phyloP scores from a whole-genome alignment of 2,113 vertebrate species.

The Otis tarda region DNA sequence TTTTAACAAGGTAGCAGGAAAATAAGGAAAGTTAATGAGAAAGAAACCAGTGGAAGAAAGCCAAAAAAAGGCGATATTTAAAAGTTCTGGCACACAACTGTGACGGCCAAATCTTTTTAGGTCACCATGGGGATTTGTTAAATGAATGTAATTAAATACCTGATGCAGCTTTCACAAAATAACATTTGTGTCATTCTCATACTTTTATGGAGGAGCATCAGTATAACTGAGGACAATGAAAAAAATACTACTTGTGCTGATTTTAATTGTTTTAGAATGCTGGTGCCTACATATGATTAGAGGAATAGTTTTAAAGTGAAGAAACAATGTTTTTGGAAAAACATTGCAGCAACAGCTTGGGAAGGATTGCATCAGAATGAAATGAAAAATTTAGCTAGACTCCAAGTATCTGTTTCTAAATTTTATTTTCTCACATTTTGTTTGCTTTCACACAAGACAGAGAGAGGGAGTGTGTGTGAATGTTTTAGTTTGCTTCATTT shows the following conservation, averaged over 20 bases:
- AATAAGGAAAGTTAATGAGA: conserved; percentile 6
- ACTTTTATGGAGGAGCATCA: background rate
- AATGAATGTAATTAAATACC: background rate
- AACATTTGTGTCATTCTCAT: background rate
- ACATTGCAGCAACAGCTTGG: background rate
- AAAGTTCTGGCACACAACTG: background rate
- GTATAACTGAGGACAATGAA: background rate
- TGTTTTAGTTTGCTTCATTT: background rate
- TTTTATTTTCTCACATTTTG: background rate
- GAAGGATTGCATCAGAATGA: background rate
- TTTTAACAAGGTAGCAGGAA: background rate
- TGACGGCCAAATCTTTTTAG: background rate
- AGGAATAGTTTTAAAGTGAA: background rate
- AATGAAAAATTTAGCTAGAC: background rate
- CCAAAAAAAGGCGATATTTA: background rate
- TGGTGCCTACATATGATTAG: background rate
- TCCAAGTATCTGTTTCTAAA: background rate
- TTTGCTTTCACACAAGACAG: background rate
- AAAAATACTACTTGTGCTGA: background rate
- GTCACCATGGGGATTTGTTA: background rate
- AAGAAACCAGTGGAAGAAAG: background rate
- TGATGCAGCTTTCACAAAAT: background rate
- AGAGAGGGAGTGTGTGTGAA: background rate
- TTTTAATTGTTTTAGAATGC: background rate
- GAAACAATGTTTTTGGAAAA: background rate